Evolutionary conservation across 2,888 invertebrate species (phyloP), one percentile per base, ranked within the genome.

Genomic region (Atherix ibis): DNA sequence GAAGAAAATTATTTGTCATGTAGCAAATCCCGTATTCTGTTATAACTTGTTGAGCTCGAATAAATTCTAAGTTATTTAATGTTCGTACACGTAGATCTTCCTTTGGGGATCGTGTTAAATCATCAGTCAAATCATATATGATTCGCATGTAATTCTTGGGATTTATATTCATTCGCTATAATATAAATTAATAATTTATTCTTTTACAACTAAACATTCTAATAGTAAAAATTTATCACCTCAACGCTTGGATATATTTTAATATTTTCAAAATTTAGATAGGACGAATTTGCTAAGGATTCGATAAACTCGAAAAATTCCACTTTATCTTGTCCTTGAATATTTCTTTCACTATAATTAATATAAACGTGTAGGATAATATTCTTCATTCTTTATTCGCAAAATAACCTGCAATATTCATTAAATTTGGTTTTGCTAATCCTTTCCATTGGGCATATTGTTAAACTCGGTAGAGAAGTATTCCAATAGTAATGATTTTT

Each of bases 11-110:
- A 27, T 59, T 61, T 1, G 52, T 46, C 22, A 52, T 38, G 32
- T 60, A 61, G 34, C 61, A 61, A 4, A 61, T 44, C 4, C 61
- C 61, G 33, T 49, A 57, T 43, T 61, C 61, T 1, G 59, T 61
- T 2, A 61, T 41, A 5, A 58, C 48, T 42, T 59, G 59, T 2
- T 54, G 48, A 0, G 47, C 45, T 12, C 31, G 35, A 17, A 42
- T 41, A 30, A 38, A 44, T 35, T 31, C 36, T 16, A 44, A 38
- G 3, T 52, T 52, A 25, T 48, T 48, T 2, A 44, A 38, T 12
- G 50, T 47, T 5, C 48, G 46, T 2, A 53, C 44, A 4, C 48
- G 45, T 18, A 37, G 13, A 2, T 45, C 39, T 4, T 45, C 40
- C 25, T 24, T 16, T 1, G 9, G 4, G 3, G 13, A 10, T 32